Evolutionary conservation across 2,888 invertebrate genomes (phyloP).

Genomic region (Timandra comae): DNA sequence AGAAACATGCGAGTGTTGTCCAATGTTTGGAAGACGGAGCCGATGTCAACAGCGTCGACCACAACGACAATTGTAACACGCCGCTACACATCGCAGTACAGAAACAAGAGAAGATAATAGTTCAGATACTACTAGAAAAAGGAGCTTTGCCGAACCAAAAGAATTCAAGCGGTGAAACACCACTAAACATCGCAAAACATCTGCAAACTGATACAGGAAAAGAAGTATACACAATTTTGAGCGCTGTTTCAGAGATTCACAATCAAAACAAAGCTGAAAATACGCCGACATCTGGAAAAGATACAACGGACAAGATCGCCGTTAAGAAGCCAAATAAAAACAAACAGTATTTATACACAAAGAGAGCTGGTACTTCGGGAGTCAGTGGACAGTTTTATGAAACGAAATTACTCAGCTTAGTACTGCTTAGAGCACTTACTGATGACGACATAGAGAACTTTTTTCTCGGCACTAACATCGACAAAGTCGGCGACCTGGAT

Average conservation of each 20-base stretch:
- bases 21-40: constrained; percentile 21
- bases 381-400: constrained; percentile 21
- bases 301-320: constrained; percentile 1
- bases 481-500: constrained; percentile 33
- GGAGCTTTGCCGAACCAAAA: constrained; percentile 16
- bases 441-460: constrained; percentile 26
- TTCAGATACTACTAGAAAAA: constrained; percentile 18
- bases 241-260: constrained; percentile 3
- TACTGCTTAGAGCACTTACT: constrained; percentile 28
- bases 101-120: constrained; percentile 17
- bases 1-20: constrained; percentile 17
- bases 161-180: constrained; percentile 20
- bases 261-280: neutral
- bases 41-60: constrained; percentile 25
- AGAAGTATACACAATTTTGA: constrained; percentile 7
- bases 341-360: constrained; percentile 3
- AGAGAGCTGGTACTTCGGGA: constrained; percentile 19
- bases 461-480: constrained; percentile 32
- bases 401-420: constrained; percentile 31
- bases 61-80: constrained; percentile 22
- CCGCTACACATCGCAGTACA: constrained; percentile 25
- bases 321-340: constrained; percentile 3
- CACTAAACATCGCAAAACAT: constrained; percentile 19
- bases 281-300: neutral
- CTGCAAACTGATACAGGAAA: constrained; percentile 5